Base-by-base conservation (phyloP, 2,888 invertebrate genomes). In the Ptycholaimellus sp. region DNA sequence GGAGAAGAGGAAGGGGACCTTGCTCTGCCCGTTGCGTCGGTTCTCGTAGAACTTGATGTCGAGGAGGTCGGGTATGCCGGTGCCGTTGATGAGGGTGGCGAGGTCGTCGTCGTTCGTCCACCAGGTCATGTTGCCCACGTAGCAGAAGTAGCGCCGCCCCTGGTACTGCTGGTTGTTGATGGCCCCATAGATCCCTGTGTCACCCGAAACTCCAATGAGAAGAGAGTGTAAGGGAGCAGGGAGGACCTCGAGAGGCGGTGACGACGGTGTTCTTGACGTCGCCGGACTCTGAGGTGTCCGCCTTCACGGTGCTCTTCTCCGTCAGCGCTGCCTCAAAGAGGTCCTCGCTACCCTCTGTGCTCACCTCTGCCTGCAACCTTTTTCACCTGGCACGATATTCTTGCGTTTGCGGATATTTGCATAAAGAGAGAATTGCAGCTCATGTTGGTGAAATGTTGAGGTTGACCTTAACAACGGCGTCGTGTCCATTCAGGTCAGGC, bases 11-110 rank as follows among this genome's bases (percentile, higher is more conserved):
- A 31, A 35, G 13, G 25, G 18, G 14, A 19, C 35, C 37, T 51
- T 49, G 41, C 53, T 50, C 38, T 47, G 53, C 43, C 54, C 54
- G 59, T 64, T 96, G 85, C 67, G 93, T 17, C 93, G 72, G 67
- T 96, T 96, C 64, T 96, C 96, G 66, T 90, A 90, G 66, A 96
- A 99, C 65, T 93, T 93, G 27, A 96, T 85, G 60, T 99, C 96
- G 53, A 85, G 71, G 56, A 96, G 76, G 64, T 96, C 93, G 38
- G 69, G 71, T 5, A 90, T 78, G 33, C 90, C 90, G 49, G 81
- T 69, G 47, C 76, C 74, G 36, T 72, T 71, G 42, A 90, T 70
- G n/a, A 76, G 75, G 64, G 83, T 81, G 35, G 77, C 16, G 9
- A 53, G 39, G 44, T 54, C 53, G 7, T 42, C 45, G 37, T 56